Evolutionary conservation across 2,797 vertebrate genomes (phyloP).

Genomic region (Enteromius treurensis): DNA sequence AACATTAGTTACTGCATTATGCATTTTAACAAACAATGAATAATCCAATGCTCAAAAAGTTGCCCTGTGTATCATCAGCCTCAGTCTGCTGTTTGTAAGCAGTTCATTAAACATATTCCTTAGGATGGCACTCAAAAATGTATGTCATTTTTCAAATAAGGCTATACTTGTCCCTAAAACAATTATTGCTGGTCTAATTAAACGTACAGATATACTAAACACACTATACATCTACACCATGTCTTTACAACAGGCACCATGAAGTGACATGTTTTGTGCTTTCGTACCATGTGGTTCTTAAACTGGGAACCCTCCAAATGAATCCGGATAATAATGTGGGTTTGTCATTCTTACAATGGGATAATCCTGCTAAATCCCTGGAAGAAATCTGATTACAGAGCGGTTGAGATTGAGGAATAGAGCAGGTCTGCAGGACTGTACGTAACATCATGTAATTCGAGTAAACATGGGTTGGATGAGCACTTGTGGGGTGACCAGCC

Average conservation of each 20-base stretch:
- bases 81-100: not conserved
- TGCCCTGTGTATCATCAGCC: no score
- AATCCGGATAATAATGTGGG: constrained; percentile 68
- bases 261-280: not conserved
- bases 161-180: not conserved
- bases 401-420: constrained; percentile 76
- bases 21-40: not conserved
- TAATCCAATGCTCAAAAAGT: no score
- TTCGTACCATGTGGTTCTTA: not conserved
- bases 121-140: not conserved
- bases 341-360: constrained; percentile 67
- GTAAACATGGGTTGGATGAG: constrained; percentile 22
- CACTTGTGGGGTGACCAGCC: constrained; percentile 20
- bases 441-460: not conserved
- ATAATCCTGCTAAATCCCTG: constrained; percentile 72
- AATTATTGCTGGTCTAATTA: not conserved
- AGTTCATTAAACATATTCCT: not conserved
- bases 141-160: not conserved
- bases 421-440: constrained; percentile 63
- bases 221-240: not conserved
- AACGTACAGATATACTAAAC: constrained; percentile 4
- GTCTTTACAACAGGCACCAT: not conserved
- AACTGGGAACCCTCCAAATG: constrained; percentile 48
- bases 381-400: constrained; percentile 75
- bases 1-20: not conserved